Evolutionary conservation across 1,140 invertebrate species (phyloP).

Genomic region (Hestina assimilis): DNA sequence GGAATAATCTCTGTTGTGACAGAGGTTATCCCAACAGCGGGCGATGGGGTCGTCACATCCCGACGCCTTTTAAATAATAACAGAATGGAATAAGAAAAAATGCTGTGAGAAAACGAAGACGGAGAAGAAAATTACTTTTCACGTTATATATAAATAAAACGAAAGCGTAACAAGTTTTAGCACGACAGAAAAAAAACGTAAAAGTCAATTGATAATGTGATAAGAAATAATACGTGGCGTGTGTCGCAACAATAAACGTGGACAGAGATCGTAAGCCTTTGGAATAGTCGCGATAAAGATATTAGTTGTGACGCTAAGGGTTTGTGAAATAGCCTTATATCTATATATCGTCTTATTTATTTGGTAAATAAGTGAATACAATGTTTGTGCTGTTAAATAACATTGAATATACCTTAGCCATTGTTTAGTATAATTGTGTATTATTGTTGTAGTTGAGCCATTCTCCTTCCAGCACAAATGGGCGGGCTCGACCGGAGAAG

Average conservation of each 20-base stretch:
- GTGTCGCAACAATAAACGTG: constrained; percentile 24
- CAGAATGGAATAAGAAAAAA: too few species aligned
- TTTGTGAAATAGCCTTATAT: constrained; percentile 9
- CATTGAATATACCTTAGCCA: too few species aligned
- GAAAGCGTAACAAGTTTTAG: constrained; percentile 4
- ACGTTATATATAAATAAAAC: not conserved
- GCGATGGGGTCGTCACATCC: too few species aligned
- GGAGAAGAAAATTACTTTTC: not conserved
- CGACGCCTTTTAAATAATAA: too few species aligned
- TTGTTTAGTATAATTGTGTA: too few species aligned
- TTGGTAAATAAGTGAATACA: not conserved
- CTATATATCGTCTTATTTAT: constrained; percentile 4
- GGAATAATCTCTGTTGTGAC: too few species aligned
- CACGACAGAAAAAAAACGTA: constrained; percentile 12
- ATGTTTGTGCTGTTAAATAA: too few species aligned
- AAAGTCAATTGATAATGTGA: constrained; percentile 15
- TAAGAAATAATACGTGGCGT: constrained; percentile 21
- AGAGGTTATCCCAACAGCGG: too few species aligned
- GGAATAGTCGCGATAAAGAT: constrained; percentile 20
- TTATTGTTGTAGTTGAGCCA: too few species aligned
- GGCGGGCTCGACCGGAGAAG: too few species aligned
- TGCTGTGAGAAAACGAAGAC: not conserved
- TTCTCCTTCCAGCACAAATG: too few species aligned
- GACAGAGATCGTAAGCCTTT: constrained; percentile 26
- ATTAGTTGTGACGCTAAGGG: constrained; percentile 26